Percentiles rank a stretch among this genome's conserved stretches.
Evolutionary conservation across 37 sponge, comb jelly and placozoan genomes (phyloP).

Genomic region (Spongilla lacustris): DNA sequence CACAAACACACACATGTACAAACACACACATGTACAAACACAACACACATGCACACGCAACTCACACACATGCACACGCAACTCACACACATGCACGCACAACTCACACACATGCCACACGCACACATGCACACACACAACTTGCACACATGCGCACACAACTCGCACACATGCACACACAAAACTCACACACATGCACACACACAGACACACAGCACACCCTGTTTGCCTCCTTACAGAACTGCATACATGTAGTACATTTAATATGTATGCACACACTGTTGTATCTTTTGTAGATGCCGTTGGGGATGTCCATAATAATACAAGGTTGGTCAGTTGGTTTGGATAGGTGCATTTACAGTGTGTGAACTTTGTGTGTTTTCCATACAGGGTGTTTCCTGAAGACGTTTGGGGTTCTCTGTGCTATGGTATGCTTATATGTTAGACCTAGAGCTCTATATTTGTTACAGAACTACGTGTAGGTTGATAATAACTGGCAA

Average conservation of each 20-base stretch:
- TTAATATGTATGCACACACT: neutral
- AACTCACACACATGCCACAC: conserved; percentile 25
- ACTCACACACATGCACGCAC: conserved; percentile 20
- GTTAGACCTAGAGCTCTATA: too few relatives aligned
- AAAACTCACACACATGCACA: too few relatives aligned
- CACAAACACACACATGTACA: conserved; percentile 5
- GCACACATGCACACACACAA: neutral
- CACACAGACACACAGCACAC: too few relatives aligned
- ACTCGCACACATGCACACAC: too few relatives aligned
- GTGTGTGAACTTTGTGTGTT: neutral
- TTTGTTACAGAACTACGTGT: too few relatives aligned
- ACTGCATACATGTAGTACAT: too few relatives aligned
- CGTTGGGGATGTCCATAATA: neutral
- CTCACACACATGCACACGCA: too few relatives aligned
- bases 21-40: neutral
- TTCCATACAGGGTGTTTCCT: neutral
- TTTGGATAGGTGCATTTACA: neutral
- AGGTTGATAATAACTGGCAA: too few relatives aligned
- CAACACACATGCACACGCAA: neutral
- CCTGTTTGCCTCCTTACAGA: too few relatives aligned
- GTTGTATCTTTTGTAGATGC: neutral
- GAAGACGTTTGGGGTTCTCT: neutral
- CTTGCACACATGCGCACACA: neutral
- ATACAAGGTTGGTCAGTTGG: neutral
- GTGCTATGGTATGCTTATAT: neutral